phyloP scores from a whole-genome alignment of 92 coral and sea anemone species.

The Metridium senile region DNA sequence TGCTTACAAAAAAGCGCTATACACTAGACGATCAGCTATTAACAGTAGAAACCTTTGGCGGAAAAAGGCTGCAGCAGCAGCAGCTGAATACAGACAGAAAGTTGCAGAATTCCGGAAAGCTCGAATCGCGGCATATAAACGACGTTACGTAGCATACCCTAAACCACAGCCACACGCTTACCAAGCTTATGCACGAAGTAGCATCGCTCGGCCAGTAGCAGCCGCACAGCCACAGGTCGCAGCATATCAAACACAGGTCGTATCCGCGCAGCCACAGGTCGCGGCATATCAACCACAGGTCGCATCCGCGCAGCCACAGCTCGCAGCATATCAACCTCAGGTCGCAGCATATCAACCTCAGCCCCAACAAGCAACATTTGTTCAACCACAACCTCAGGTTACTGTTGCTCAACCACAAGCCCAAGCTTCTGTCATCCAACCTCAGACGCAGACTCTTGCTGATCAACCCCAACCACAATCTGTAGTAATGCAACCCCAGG shows the following conservation, averaged over 20 bases:
- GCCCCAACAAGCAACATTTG: no score
- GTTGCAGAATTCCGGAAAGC: background rate
- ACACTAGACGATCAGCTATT: conserved; percentile 10
- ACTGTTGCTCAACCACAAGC: conserved; percentile 5
- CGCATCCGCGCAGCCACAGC: no score
- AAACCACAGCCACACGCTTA: conserved; percentile 22
- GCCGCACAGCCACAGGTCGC: conserved; percentile 9
- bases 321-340: no score
- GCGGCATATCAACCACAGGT: no score
- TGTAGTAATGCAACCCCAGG: conserved; percentile 11
- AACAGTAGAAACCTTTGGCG: conserved; percentile 37
- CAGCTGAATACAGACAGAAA: conserved; percentile 30
- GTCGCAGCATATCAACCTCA: conserved; percentile 10
- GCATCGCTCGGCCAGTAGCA: conserved; percentile 16
- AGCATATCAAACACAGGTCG: no score
- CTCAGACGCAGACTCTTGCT: background rate
- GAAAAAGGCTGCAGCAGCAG: conserved; percentile 33
- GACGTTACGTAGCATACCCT: conserved; percentile 8
- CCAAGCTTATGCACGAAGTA: conserved; percentile 9
- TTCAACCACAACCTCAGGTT: conserved; percentile 26
- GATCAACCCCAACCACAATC: conserved; percentile 21
- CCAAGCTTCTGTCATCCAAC: conserved; percentile 2
- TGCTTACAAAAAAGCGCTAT: background rate
- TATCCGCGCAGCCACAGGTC: no score
- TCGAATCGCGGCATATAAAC: conserved; percentile 3